phyloP scores from a whole-genome alignment of 2,888 invertebrate genomes.

The Sarcophaga rosellei region DNA sequence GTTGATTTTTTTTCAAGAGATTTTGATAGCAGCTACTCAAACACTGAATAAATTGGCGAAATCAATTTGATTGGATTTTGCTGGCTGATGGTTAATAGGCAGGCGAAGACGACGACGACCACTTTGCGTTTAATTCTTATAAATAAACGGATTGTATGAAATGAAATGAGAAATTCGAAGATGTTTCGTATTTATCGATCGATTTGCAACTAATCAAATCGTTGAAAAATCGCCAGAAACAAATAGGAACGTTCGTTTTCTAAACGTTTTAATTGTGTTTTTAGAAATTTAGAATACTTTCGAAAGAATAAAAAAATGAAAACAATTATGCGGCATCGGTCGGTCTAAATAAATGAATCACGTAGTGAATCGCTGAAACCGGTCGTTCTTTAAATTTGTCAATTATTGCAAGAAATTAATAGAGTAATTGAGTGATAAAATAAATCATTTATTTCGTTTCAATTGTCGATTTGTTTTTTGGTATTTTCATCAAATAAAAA shows the following conservation, averaged over 20 bases:
- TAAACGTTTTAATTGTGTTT: constrained; percentile 13
- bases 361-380: constrained; percentile 67
- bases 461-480: constrained; percentile 19
- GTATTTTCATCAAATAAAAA: constrained; percentile 42
- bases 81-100: background rate
- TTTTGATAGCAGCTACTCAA: constrained; percentile 39
- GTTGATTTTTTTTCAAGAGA: background rate
- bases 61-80: background rate
- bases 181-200: constrained; percentile 80
- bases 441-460: background rate
- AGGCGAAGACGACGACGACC: constrained; percentile 34
- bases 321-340: constrained; percentile 50
- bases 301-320: constrained; percentile 18
- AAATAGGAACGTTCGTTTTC: constrained; percentile 41
- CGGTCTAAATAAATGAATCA: constrained; percentile 67
- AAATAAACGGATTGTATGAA: constrained; percentile 12
- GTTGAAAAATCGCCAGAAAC: constrained; percentile 53
- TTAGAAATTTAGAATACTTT: constrained; percentile 50
- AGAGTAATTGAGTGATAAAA: constrained; percentile 28
- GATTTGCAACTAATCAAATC: constrained; percentile 80
- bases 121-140: constrained; percentile 60
- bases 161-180: constrained; percentile 50
- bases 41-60: constrained; percentile 28
- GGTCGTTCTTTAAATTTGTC: constrained; percentile 23
- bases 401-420: constrained; percentile 8